These are phyloP conservation scores for Venturia canescens DNA, from an alignment of 1,140 invertebrate species.

Conservation along the genomic window DNA sequence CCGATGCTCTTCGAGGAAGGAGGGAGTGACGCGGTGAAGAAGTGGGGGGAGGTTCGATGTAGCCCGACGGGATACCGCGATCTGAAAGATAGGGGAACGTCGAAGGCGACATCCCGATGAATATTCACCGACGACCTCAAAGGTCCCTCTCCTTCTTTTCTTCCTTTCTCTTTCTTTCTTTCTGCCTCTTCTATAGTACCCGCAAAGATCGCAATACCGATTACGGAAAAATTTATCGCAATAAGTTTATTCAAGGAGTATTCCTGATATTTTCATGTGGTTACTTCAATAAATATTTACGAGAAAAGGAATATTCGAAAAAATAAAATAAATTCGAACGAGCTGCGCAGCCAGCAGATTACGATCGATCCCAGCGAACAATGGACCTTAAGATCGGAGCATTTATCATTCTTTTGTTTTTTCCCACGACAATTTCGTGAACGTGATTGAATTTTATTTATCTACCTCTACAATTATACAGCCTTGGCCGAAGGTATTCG, in stretches of 20 bases:
- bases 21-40: too few relatives aligned
- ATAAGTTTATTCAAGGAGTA: neutral
- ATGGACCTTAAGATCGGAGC: neutral
- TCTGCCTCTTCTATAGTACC: too few relatives aligned
- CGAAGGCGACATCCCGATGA: slow-evolving; percentile 7
- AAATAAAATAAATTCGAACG: neutral
- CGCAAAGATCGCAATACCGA: neutral
- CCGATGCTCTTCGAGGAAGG: too few relatives aligned
- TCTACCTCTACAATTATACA: too few relatives aligned
- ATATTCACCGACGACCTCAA: slow-evolving; percentile 10
- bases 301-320: neutral
- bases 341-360: neutral
- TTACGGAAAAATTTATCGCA: slow-evolving; percentile 8
- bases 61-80: slow-evolving; percentile 2
- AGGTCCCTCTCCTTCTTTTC: neutral
- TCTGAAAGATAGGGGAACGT: neutral
- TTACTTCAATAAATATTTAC: neutral
- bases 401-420: neutral
- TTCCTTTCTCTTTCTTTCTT: too few relatives aligned
- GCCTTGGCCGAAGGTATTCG: too few relatives aligned
- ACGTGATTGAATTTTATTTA: slow-evolving; percentile 4
- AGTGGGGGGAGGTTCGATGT: neutral
- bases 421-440: neutral
- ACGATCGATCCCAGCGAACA: neutral
- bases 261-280: neutral